Conservation (phyloP, 1,140 invertebrate genomes). For the Hydropsyche tenuis region DNA sequence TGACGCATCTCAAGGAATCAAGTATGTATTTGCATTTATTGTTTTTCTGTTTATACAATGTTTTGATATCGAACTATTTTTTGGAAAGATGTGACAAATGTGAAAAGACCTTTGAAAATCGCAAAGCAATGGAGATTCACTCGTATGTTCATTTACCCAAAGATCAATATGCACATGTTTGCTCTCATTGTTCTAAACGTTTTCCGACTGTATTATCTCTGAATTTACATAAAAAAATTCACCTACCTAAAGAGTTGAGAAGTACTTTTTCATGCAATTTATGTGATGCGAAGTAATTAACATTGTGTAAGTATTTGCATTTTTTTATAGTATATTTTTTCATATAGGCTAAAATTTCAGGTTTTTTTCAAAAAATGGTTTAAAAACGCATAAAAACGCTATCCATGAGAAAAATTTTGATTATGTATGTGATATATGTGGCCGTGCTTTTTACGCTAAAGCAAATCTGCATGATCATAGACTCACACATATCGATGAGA, state of each 20-base stretch:
- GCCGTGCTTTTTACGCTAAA: conserved; percentile 29
- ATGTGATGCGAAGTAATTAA: conserved; percentile 41
- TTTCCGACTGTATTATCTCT: conserved; percentile 32
- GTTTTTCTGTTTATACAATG: not conserved
- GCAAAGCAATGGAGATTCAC: conserved; percentile 32
- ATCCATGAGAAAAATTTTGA: conserved; percentile 33
- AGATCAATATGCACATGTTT: conserved; percentile 29
- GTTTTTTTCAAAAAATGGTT: conserved; percentile 37
- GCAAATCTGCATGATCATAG: conserved; percentile 36
- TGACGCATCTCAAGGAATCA: not conserved
- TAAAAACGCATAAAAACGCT: conserved; percentile 36
- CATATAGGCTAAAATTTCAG: no score
- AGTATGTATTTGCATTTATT: not conserved
- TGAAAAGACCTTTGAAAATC: conserved; percentile 33
- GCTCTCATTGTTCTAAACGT: conserved; percentile 39
- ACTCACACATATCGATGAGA: conserved; percentile 30
- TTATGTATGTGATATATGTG: conserved; percentile 43
- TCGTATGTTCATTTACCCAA: conserved; percentile 30
- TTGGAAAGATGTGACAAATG: conserved; percentile 39
- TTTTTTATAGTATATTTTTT: no score
- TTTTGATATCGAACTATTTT: not conserved
- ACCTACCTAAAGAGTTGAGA: conserved; percentile 42
- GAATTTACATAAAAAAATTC: conserved; percentile 41
- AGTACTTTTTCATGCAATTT: conserved; percentile 42
- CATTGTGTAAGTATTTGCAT: no score